Base-by-base conservation (phyloP, 2,888 invertebrate species). In the Allygus modestus region DNA sequence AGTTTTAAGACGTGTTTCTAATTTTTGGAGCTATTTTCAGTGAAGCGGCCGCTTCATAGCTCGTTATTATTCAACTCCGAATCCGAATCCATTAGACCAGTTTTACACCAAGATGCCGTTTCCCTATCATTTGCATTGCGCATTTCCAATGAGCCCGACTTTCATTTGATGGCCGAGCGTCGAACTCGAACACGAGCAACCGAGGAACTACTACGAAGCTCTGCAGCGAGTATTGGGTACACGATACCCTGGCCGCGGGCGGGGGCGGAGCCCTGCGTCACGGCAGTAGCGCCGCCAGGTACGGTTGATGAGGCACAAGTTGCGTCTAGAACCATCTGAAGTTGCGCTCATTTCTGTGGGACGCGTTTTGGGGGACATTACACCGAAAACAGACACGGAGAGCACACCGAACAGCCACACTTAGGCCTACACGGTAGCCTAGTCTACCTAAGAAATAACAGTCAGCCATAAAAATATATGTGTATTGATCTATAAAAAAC, bases 391-490 rank as follows among this genome's bases (percentile, higher is more conserved):
- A 58, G 33, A 58, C 31, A 77, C 28, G n/a, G 23, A 23, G 73
- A 73, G 31, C 69, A 33, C 51, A 51, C 77, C 54, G 28, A 79
- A 33, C 79, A 54, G 33, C 75, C 75, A 77, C 75, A 46, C 75
- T 77, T 73, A 73, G 73, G 71, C 71, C 71, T 71, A 71, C 71
- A 71, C 26, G 61, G 61, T 61, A 61, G 31, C 33, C 69, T 75
- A 83, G 17, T 69, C 69, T 75, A 83, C 75, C 83, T 83, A 83
- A 84, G 79, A 37, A 84, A 54, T 81, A 71, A 84, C 84, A 81
- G 71, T 82, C 81, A 81, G 82, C 84, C 84, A 84, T 84, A 84
- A 84, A 84, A 84, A 84, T 84, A 84, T 84, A 84, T 79, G 81
- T 84, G 81, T 84, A 84, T 84, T 54, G 83, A 75, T 83, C 75